A percentile compares a stretch with the other conserved stretches of the same genome.
phyloP scores from a whole-genome alignment of 92 coral and sea anemone species.

The Pocillopora grandis region DNA sequence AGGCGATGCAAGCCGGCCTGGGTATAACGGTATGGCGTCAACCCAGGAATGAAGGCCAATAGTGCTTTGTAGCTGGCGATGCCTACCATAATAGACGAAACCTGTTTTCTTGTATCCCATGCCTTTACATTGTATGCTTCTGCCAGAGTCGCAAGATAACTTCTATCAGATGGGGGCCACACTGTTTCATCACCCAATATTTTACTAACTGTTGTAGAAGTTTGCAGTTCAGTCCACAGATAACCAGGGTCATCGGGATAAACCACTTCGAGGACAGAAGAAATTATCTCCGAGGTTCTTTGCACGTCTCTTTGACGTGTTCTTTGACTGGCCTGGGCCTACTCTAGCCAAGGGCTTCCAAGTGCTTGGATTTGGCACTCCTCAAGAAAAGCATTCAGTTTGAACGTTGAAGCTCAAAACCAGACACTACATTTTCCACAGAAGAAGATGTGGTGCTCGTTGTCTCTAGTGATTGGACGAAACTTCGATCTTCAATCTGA shows the following conservation, averaged over 20 bases:
- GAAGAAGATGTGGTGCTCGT: slow-evolving; percentile 21
- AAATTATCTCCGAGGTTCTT: slow-evolving; percentile 25
- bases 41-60: background rate
- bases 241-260: slow-evolving; percentile 25
- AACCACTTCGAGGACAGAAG: slow-evolving; percentile 29
- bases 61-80: background rate
- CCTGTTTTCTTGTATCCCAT: background rate
- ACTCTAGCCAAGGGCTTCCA: slow-evolving; percentile 17
- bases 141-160: background rate
- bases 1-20: background rate
- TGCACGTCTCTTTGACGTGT: slow-evolving; percentile 11
- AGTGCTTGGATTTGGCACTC: slow-evolving; percentile 19
- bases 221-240: slow-evolving; percentile 27
- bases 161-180: too few relatives aligned
- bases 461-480: slow-evolving; percentile 16
- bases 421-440: slow-evolving; percentile 5
- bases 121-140: background rate
- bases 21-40: slow-evolving; percentile 1
- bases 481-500: slow-evolving; percentile 26
- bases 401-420: background rate
- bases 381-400: slow-evolving; percentile 19
- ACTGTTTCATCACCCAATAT: slow-evolving; percentile 23
- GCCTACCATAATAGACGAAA: background rate
- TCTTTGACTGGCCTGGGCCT: background rate
- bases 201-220: slow-evolving; percentile 26